Conservation (phyloP, 1,140 invertebrate genomes). For the Nephotettix cincticeps region DNA sequence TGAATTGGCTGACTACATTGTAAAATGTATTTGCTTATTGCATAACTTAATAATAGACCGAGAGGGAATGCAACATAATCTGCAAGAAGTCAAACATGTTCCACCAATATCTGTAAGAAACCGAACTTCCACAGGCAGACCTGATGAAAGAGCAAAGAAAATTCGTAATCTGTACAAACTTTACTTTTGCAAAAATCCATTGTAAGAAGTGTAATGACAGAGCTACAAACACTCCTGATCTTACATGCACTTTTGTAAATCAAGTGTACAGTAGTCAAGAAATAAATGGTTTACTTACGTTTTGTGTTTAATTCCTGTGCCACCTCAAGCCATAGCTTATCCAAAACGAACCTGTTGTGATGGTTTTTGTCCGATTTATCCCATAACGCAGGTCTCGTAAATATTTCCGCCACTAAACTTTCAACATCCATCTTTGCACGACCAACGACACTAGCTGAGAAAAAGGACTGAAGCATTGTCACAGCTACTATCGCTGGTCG, state of each 20-base stretch:
- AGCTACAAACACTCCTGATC: too few relatives aligned
- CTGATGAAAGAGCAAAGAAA: neutral
- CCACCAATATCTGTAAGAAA: slow-evolving; percentile 4
- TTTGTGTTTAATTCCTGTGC: neutral
- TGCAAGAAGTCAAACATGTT: neutral
- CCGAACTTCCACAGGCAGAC: neutral
- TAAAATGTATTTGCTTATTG: slow-evolving; percentile 29
- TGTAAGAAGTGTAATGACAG: neutral
- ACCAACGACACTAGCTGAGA: neutral
- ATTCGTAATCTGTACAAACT: neutral
- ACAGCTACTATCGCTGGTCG: neutral
- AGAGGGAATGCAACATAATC: slow-evolving; percentile 18
- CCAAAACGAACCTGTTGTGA: neutral
- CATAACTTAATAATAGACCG: slow-evolving; percentile 28
- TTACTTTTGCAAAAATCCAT: slow-evolving; percentile 1
- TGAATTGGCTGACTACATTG: slow-evolving; percentile 23
- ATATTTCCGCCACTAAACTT: neutral
- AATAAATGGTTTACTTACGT: neutral
- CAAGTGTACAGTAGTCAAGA: too few relatives aligned
- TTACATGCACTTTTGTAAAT: too few relatives aligned
- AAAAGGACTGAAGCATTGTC: neutral
- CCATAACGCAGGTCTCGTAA: slow-evolving; percentile 17
- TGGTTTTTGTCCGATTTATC: slow-evolving; percentile 2
- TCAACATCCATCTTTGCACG: neutral
- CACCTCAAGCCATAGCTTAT: neutral